phyloP scores from a whole-genome alignment of 2,113 vertebrate genomes.

The Oncorhynchus mykiss region DNA sequence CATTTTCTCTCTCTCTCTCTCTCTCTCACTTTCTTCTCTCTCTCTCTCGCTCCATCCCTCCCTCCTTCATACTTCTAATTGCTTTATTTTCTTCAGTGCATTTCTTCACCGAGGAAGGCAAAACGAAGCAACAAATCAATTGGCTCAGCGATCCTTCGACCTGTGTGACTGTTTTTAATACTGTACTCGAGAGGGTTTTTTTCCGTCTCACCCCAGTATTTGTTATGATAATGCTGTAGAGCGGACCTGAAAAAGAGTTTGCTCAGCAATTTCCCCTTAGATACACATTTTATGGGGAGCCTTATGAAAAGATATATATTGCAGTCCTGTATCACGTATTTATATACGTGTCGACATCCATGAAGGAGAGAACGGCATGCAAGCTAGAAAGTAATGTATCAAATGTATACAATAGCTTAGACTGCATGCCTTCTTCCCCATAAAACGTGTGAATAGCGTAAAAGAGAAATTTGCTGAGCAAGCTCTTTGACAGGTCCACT shows the following conservation, averaged over 20 bases:
- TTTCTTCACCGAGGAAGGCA: slow-evolving; percentile 5
- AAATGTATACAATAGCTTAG: too few species aligned
- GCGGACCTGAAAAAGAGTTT: neutral
- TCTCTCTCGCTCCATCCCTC: too few species aligned
- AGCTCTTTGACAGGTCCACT: neutral
- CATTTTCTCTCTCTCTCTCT: too few species aligned
- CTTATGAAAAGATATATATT: neutral
- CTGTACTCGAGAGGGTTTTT: neutral
- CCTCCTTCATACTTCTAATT: neutral
- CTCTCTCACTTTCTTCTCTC: too few species aligned
- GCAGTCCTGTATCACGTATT: neutral
- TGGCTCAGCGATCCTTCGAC: slow-evolving; percentile 6
- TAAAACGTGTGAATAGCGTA: neutral
- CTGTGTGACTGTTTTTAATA: slow-evolving; percentile 16
- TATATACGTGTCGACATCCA: neutral
- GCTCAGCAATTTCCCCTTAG: neutral
- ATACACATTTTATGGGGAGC: neutral
- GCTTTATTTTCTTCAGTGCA: neutral
- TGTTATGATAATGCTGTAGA: neutral
- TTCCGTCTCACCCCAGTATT: neutral
- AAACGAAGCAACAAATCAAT: slow-evolving; percentile 33
- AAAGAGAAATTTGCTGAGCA: neutral
- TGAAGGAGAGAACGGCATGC: neutral
- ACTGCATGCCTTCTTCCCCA: neutral
- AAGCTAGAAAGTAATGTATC: too few species aligned